These are phyloP conservation scores for Drosophila asahinai DNA, from an alignment of 1,140 invertebrate genomes.

Conservation along the genomic window DNA sequence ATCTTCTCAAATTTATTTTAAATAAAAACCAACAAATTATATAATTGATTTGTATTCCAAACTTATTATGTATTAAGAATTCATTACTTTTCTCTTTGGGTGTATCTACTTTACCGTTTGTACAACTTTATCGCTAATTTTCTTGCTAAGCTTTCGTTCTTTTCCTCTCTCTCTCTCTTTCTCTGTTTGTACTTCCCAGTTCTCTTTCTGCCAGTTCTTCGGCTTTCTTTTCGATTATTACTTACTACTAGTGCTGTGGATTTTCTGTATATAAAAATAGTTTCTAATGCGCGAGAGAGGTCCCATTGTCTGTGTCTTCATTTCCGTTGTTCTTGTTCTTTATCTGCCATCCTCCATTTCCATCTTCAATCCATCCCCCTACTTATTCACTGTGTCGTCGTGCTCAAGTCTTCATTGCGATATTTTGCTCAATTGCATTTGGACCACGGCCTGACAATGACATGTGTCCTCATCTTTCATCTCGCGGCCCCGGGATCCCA, in stretches of 20 bases:
- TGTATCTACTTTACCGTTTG: not conserved
- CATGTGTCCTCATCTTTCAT: slow-evolving; percentile 32
- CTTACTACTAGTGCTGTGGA: not conserved
- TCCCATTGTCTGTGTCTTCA: slow-evolving; percentile 53
- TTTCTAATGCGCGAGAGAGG: slow-evolving; percentile 45
- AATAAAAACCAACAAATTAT: no score
- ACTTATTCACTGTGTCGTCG: slow-evolving; percentile 50
- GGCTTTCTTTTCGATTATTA: slow-evolving; percentile 30
- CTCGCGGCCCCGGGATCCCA: not conserved
- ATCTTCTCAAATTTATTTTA: no score
- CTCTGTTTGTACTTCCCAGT: not conserved
- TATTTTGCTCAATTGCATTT: slow-evolving; percentile 60
- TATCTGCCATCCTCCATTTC: slow-evolving; percentile 11
- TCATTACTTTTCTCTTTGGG: not conserved
- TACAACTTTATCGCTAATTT: slow-evolving; percentile 33
- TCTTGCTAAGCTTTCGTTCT: slow-evolving; percentile 13
- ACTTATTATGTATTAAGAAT: no score
- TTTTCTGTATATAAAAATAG: slow-evolving; percentile 17
- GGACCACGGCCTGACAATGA: slow-evolving; percentile 47
- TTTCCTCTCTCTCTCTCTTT: not conserved
- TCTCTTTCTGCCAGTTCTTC: slow-evolving; percentile 20
- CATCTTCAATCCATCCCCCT: slow-evolving; percentile 8
- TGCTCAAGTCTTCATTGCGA: slow-evolving; percentile 71
- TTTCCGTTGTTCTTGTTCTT: slow-evolving; percentile 32
- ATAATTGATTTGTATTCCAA: no score